A percentile compares a stretch with the other conserved stretches of the same genome.
Evolutionary conservation across 2,113 vertebrate genomes (phyloP).

Genomic region (Peromyscus maniculatus): DNA sequence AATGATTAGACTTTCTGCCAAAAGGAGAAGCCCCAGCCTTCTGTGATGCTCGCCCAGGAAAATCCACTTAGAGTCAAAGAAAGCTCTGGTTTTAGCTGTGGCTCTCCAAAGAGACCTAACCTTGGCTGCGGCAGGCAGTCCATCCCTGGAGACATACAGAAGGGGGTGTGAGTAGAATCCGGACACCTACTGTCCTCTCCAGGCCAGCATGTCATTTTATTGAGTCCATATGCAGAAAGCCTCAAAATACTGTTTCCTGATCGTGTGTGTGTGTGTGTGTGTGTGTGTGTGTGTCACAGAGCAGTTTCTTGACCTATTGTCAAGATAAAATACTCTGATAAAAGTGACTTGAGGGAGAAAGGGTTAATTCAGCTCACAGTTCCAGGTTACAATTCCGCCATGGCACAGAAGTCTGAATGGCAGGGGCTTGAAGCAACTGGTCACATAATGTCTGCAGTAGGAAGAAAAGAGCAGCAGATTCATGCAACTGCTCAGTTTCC

Average conservation of each 20-base stretch:
- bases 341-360: not conserved
- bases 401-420: not conserved
- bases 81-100: not conserved
- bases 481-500: not conserved
- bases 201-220: not conserved
- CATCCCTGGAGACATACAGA: not conserved
- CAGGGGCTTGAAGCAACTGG: not conserved
- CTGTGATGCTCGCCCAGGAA: not conserved
- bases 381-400: not conserved
- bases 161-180: not conserved
- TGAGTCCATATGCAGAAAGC: not conserved
- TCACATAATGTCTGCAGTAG: too few species aligned
- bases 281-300: not conserved
- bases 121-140: not conserved
- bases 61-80: not conserved
- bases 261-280: too few species aligned
- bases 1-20: not conserved
- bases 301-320: not conserved
- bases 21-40: not conserved
- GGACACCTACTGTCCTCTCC: not conserved
- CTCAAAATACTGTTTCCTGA: not conserved
- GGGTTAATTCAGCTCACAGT: not conserved
- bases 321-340: not conserved
- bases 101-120: not conserved
- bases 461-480: too few species aligned